Evolutionary conservation across 1,140 invertebrate species (phyloP).

Genomic region (Drosophila kurseongensis): DNA sequence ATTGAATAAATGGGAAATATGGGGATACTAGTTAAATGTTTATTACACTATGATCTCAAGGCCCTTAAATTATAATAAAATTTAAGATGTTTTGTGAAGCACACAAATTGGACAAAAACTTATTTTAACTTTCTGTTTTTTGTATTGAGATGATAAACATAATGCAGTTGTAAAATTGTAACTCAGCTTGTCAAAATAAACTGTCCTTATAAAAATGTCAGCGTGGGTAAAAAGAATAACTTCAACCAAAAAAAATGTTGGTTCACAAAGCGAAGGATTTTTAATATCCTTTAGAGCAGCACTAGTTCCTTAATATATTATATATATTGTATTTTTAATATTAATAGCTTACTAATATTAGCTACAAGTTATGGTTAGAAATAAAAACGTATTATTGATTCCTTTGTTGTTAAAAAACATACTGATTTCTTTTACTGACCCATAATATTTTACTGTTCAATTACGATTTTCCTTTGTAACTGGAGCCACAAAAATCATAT

Average conservation of each 20-base stretch:
- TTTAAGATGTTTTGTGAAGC: not conserved
- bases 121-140: slow-evolving; percentile 9
- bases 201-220: slow-evolving; percentile 10
- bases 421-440: no score
- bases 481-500: not conserved
- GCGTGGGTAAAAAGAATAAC: not conserved
- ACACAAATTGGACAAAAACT: not conserved
- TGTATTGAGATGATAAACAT: slow-evolving; percentile 10
- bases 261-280: not conserved
- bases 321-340: no score
- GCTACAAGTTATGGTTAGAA: no score
- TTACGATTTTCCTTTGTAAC: no score
- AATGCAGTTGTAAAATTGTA: slow-evolving; percentile 1
- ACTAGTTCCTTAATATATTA: no score
- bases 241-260: not conserved
- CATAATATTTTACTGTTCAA: no score
- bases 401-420: no score
- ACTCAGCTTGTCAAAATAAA: slow-evolving; percentile 18
- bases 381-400: no score
- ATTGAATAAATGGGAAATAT: not conserved
- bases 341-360: no score
- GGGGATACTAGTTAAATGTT: not conserved
- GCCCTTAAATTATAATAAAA: not conserved
- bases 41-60: not conserved
- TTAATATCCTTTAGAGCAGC: not conserved